Base-by-base conservation (phyloP, 2,113 vertebrate genomes). In the Hippocampus barbouri region DNA sequence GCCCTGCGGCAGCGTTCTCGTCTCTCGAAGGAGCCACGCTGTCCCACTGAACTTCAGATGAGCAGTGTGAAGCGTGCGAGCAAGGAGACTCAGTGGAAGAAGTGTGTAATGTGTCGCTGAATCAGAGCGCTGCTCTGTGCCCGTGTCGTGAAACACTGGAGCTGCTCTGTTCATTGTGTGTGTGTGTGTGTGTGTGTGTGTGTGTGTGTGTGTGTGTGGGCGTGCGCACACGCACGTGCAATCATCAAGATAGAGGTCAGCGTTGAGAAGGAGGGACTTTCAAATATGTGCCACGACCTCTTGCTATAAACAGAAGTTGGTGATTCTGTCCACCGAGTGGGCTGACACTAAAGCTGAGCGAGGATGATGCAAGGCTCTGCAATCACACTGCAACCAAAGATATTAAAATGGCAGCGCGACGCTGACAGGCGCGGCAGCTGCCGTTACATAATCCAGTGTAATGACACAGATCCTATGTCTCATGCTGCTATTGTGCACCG, bases 21-120 rank as follows among this genome's bases (percentile, higher is more conserved):
- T 62, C 59, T 86, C 86, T 87, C 86, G 27, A 75, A 85, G 85
- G 87, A 87, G 69, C 34, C 78, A 10, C 41, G 47, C 81, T 89
- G 83, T 85, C 86, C 88, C 76, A 89, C 83, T 90, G 87, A 91
- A 87, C 87, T 88, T 76, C 60, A 66, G 72, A 49, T 66, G 73
- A 83, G 76, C 54, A 61, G 66, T 25, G 77, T 25, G 64, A 59
- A 70, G 77, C 59, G 73, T 65, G 75, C 21, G 51, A 67, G 71
- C 67, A 69, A 54, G 63, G 60, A 18, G 1, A 15, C 16, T 38
- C 5, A 54, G 34, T 61, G 54, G 68, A 69, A 63, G 66, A 65
- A 40, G 2, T 54, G 57, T 68, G 61, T 59, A 74, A 60, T 40
- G 23, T 12, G 49, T 27, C 25, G 10, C 43, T 30, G n/a, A 56